A percentile compares a stretch with the other conserved stretches of the same genome.
phyloP scores from a whole-genome alignment of 2,113 vertebrate species.

The Lasiurus cinereus region DNA sequence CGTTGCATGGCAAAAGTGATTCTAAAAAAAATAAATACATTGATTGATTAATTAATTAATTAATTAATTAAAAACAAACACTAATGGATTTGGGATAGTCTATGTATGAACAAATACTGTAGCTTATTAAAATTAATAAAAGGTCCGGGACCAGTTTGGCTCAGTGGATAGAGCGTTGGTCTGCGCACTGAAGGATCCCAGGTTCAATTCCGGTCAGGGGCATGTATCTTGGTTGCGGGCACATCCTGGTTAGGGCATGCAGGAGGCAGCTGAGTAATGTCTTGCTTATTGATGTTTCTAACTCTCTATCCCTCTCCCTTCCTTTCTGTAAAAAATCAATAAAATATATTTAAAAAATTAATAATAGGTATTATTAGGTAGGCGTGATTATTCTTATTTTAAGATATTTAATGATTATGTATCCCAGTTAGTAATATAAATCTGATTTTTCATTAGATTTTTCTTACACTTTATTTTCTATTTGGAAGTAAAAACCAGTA shows the following conservation, averaged over 20 bases:
- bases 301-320: too few relatives aligned
- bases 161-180: too few relatives aligned
- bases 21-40: background rate
- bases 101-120: background rate
- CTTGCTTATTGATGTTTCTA: too few relatives aligned
- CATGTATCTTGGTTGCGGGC: too few relatives aligned
- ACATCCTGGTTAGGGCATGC: too few relatives aligned
- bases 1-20: background rate
- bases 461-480: conserved; percentile 36
- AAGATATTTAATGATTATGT: background rate
- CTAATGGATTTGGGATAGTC: background rate
- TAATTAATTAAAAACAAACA: background rate
- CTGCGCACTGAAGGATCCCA: too few relatives aligned
- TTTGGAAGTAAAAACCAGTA: background rate
- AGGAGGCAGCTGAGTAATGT: too few relatives aligned
- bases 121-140: conserved; percentile 3
- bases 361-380: background rate
- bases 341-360: background rate
- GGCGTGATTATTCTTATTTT: background rate
- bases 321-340: too few relatives aligned
- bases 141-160: background rate
- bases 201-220: too few relatives aligned
- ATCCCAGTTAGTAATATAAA: background rate
- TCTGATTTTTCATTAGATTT: conserved; percentile 34
- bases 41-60: too few relatives aligned